A percentile compares a stretch with the other conserved stretches of the same genome.
phyloP scores from a whole-genome alignment of 2,888 invertebrate genomes.

The Arrhopalites spinosus region DNA sequence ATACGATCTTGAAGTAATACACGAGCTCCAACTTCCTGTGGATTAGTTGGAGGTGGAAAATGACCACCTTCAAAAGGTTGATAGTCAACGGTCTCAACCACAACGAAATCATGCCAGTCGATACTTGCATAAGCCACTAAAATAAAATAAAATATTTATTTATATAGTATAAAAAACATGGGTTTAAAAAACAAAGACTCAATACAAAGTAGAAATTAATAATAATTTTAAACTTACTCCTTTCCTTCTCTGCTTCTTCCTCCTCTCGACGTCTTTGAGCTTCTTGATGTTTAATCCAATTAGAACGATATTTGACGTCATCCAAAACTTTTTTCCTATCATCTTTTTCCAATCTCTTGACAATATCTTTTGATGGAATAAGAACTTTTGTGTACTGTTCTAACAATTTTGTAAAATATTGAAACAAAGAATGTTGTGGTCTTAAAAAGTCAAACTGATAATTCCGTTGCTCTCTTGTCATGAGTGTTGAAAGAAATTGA shows the following conservation, averaged over 20 bases:
- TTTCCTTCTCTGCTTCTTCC: constrained; percentile 91
- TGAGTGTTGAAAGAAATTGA: constrained; percentile 95
- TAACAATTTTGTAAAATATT: constrained; percentile 95
- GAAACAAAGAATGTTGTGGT: constrained; percentile 97
- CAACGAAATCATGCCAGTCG: constrained; percentile 99
- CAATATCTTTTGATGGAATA: constrained; percentile 91
- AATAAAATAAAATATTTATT: constrained; percentile 48
- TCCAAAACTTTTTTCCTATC: constrained; percentile 79
- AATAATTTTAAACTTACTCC: constrained; percentile 63
- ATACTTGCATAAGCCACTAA: constrained; percentile 91
- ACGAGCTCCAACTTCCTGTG: constrained; percentile 93
- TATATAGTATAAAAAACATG: background rate
- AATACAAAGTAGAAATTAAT: constrained; percentile 1
- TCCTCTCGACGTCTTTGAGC: constrained; percentile 90
- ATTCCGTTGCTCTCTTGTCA: constrained; percentile 97
- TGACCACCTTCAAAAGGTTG: constrained; percentile 94
- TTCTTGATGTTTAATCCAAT: constrained; percentile 95
- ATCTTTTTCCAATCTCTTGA: constrained; percentile 71
- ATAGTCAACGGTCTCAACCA: constrained; percentile 99
- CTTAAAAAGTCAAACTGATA: constrained; percentile 98
- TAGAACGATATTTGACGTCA: constrained; percentile 91
- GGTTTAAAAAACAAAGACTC: background rate
- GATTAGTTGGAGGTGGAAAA: constrained; percentile 96
- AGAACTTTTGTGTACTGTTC: constrained; percentile 98
- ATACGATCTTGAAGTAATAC: constrained; percentile 77